Conservation (phyloP, 1,140 invertebrate genomes). For the Apolygus lucorum region DNA sequence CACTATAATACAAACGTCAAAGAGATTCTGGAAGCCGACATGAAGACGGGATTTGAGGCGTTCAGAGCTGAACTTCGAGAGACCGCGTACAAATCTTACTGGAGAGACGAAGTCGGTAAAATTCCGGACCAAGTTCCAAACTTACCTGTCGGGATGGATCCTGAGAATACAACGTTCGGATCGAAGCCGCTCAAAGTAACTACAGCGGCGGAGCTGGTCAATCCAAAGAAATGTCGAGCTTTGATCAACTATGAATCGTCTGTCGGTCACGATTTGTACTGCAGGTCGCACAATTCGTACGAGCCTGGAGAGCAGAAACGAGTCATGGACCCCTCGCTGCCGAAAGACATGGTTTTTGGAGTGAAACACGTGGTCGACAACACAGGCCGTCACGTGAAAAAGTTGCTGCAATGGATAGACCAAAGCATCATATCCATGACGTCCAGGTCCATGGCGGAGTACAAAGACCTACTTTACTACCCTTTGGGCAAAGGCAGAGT, state of each 20-base stretch:
- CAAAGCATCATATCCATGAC: slow-evolving; percentile 27
- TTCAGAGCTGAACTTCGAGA: slow-evolving; percentile 44
- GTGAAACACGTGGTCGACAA: background rate
- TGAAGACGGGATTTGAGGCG: slow-evolving; percentile 43
- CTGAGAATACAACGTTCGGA: slow-evolving; percentile 41
- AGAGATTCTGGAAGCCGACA: background rate
- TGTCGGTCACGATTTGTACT: slow-evolving; percentile 33
- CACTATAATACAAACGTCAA: slow-evolving; percentile 6
- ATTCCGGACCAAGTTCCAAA: slow-evolving; percentile 41
- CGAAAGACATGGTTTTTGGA: background rate
- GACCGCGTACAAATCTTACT: slow-evolving; percentile 44
- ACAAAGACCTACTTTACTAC: slow-evolving; percentile 27
- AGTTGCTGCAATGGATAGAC: slow-evolving; percentile 32
- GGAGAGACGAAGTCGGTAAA: slow-evolving; percentile 43
- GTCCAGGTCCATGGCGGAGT: slow-evolving; percentile 31
- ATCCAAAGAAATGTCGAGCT: slow-evolving; percentile 4
- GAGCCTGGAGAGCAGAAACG: slow-evolving; percentile 37
- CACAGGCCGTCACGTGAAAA: slow-evolving; percentile 28
- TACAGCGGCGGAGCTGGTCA: background rate
- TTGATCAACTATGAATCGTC: background rate
- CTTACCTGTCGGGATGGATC: slow-evolving; percentile 43
- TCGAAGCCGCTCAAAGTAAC: slow-evolving; percentile 33
- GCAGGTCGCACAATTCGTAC: slow-evolving; percentile 39
- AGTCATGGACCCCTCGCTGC: slow-evolving; percentile 25
- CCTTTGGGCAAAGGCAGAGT: slow-evolving; percentile 28